A percentile compares a stretch with the other conserved stretches of the same genome.
Evolutionary conservation across 2,797 vertebrate genomes (phyloP).

Genomic region (Sebastes iracundus): DNA sequence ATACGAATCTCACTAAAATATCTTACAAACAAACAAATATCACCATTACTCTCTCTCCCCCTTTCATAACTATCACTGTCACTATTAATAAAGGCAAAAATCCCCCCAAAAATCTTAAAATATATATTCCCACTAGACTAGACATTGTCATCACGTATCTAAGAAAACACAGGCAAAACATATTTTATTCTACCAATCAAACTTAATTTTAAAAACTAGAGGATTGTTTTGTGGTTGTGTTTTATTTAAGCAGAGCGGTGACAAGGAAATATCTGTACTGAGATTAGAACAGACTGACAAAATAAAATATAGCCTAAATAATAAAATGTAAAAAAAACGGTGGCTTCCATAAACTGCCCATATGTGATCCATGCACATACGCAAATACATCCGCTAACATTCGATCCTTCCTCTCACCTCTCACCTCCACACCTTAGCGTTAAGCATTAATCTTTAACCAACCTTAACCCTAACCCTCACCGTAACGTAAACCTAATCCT

Average conservation of each 20-base stretch:
- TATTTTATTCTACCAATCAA: neutral
- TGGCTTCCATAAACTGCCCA: neutral
- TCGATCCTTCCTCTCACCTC: slow-evolving; percentile 28
- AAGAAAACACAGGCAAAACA: neutral
- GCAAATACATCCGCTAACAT: slow-evolving; percentile 11
- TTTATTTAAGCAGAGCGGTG: neutral
- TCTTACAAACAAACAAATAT: neutral
- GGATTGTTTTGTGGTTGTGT: neutral
- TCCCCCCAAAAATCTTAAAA: too few relatives aligned
- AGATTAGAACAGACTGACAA: neutral
- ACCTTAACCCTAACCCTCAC: slow-evolving; percentile 26
- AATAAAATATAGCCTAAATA: neutral
- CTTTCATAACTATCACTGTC: too few relatives aligned
- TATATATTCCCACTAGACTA: neutral
- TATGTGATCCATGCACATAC: neutral
- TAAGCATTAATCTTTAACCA: slow-evolving; percentile 47
- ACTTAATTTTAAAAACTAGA: neutral
- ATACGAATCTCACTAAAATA: neutral
- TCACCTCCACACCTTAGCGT: slow-evolving; percentile 19
- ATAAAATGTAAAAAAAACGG: neutral
- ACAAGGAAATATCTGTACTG: neutral
- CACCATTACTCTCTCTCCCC: too few relatives aligned
- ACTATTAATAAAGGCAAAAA: too few relatives aligned
- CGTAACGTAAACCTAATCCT: slow-evolving; percentile 37
- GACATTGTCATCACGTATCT: neutral